Conservation (phyloP, 2,888 invertebrate species). For the Aspidiotus rigidus region DNA sequence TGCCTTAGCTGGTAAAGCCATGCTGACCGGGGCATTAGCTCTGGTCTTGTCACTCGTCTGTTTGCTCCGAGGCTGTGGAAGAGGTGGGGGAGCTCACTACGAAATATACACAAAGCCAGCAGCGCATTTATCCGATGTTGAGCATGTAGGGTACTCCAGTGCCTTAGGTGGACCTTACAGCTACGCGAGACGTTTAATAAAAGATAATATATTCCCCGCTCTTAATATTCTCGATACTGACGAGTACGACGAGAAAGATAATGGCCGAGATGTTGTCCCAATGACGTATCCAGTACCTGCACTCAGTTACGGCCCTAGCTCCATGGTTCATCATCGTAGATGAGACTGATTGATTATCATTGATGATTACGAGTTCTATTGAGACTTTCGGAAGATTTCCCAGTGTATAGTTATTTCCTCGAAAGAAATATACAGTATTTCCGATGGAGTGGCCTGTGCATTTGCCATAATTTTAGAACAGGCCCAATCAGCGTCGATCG, state of each 20-base stretch:
- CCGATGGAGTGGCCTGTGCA: no score
- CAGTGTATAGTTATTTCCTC: no score
- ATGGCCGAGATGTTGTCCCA: conserved; percentile 21
- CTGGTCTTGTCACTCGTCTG: conserved; percentile 65
- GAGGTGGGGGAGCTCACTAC: conserved; percentile 36
- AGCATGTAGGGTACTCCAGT: conserved; percentile 26
- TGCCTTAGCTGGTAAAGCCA: conserved; percentile 70
- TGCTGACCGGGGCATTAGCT: conserved; percentile 74
- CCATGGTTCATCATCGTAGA: conserved; percentile 5
- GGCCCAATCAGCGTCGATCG: no score
- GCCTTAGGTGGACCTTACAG: conserved; percentile 26
- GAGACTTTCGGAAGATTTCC: no score
- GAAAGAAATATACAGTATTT: no score
- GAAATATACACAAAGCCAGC: conserved; percentile 39
- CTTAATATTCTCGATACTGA: conserved; percentile 21
- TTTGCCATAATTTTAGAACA: no score
- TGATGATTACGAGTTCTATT: no score
- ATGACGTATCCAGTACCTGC: conserved; percentile 6
- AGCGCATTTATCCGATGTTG: conserved; percentile 33
- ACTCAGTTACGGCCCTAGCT: conserved; percentile 7
- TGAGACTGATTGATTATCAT: no score
- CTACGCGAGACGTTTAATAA: conserved; percentile 35
- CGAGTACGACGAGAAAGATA: conserved; percentile 13
- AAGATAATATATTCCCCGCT: conserved; percentile 21
- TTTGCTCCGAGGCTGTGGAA: conserved; percentile 37